These are phyloP conservation scores for Ptilonorhynchus violaceus DNA, from an alignment of 2,113 vertebrate genomes.

Conservation along the genomic window DNA sequence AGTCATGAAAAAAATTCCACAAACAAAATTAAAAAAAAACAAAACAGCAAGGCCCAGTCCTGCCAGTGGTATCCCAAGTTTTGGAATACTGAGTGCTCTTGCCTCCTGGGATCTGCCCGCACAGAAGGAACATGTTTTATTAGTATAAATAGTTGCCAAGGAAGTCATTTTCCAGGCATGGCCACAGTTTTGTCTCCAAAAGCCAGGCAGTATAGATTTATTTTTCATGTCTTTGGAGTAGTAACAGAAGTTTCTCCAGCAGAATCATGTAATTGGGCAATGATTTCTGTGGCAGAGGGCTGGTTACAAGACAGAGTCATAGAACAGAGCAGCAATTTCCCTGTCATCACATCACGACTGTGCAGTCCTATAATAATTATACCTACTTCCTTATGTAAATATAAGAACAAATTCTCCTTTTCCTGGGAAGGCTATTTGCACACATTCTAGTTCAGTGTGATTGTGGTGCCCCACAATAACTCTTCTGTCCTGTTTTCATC, in stretches of 20 bases:
- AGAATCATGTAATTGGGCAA: background rate
- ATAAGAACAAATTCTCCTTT: background rate
- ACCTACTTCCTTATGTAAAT: background rate
- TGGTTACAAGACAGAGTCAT: background rate
- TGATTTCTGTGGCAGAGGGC: background rate
- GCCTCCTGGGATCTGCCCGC: background rate
- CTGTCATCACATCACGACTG: background rate
- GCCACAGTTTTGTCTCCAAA: background rate
- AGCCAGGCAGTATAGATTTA: background rate
- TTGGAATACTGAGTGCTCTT: background rate
- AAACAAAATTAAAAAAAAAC: background rate
- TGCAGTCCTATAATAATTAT: background rate
- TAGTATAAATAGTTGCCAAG: background rate
- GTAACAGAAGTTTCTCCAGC: background rate
- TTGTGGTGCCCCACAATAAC: background rate
- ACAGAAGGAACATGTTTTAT: background rate
- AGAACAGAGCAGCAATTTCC: background rate
- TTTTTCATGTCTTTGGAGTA: background rate
- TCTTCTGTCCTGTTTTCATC: background rate
- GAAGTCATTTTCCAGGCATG: background rate
- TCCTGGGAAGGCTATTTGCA: background rate
- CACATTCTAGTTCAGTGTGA: background rate
- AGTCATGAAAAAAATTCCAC: background rate
- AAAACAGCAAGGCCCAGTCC: background rate
- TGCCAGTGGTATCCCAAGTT: background rate